Conservation (phyloP, 2,113 vertebrate species). For the Platycercus adscitus region DNA sequence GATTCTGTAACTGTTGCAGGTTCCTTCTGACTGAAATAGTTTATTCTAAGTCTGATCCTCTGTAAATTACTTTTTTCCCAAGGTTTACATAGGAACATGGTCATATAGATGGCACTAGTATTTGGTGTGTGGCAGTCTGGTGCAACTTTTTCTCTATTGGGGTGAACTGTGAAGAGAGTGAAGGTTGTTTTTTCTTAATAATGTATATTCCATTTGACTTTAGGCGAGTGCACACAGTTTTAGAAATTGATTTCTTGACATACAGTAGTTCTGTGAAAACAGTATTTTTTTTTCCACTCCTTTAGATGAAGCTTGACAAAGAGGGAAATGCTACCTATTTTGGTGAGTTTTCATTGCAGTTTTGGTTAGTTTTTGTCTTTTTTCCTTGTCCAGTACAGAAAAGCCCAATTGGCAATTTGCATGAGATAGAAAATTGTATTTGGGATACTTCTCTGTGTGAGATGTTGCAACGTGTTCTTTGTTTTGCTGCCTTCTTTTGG, state of each 20-base stretch:
- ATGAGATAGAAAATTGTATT: neutral
- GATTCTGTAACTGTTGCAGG: neutral
- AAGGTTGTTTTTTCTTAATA: neutral
- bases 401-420: neutral
- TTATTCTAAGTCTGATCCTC: neutral
- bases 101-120: neutral
- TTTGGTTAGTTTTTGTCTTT: neutral
- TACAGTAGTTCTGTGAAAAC: neutral
- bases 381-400: neutral
- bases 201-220: neutral
- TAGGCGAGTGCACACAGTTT: neutral
- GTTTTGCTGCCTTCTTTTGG: neutral
- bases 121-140: accelerated
- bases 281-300: neutral
- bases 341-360: slow-evolving; percentile 79
- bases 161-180: neutral
- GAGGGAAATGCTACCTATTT: slow-evolving; percentile 88
- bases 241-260: neutral
- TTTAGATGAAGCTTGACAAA: slow-evolving; percentile 92
- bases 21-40: neutral
- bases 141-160: neutral
- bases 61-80: neutral
- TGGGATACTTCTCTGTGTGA: neutral
- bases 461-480: neutral
- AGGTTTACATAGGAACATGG: accelerated